Evolutionary conservation across 30 jellyfish, hydroid and myxozoan genomes (phyloP).

Genomic region (Catostylus mosaicus): DNA sequence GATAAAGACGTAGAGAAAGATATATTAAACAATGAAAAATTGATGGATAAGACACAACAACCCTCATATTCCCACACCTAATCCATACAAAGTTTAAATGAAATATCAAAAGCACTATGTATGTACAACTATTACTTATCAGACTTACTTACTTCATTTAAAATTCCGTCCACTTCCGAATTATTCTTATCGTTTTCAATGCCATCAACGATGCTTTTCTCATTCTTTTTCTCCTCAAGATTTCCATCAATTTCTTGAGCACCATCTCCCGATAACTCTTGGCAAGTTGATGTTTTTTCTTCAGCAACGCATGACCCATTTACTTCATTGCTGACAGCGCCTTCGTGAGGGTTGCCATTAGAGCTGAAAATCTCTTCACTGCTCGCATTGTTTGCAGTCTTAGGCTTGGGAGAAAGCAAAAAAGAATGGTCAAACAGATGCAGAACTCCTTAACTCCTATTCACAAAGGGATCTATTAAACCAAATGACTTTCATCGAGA

Average conservation of each 20-base stretch:
- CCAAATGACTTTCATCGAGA: too few species aligned
- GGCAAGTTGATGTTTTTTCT: neutral
- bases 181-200: neutral
- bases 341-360: neutral
- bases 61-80: constrained; percentile 3
- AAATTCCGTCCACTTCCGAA: neutral
- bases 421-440: neutral
- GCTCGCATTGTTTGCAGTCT: neutral
- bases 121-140: neutral
- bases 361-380: neutral
- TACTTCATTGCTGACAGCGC: neutral
- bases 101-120: neutral
- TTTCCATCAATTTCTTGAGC: neutral
- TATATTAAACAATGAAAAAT: too few species aligned
- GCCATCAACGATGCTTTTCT: neutral
- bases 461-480: too few species aligned
- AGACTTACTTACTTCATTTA: neutral
- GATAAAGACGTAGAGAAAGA: too few species aligned
- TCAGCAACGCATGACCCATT: neutral
- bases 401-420: neutral
- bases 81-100: neutral
- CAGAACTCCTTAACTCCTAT: too few species aligned
- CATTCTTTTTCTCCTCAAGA: neutral
- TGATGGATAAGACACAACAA: neutral
- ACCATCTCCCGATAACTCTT: too few species aligned